These are phyloP conservation scores for Apocrypta bakeri DNA, from an alignment of 1,140 invertebrate species.

Conservation along the genomic window DNA sequence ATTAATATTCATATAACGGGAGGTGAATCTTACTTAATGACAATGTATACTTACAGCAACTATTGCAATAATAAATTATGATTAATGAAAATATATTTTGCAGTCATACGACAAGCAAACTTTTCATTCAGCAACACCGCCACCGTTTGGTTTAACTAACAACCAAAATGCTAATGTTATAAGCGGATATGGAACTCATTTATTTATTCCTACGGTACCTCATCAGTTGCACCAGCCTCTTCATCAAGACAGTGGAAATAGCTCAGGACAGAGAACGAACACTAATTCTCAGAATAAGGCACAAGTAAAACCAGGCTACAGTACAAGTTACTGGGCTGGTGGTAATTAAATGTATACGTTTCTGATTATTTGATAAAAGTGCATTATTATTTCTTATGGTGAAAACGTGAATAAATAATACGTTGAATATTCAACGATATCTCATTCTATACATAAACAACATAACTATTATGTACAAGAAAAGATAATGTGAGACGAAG, in stretches of 20 bases:
- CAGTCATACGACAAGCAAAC: constrained; percentile 90
- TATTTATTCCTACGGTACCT: constrained; percentile 83
- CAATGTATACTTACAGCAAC: neutral
- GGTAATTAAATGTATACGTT: constrained; percentile 72
- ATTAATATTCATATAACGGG: neutral
- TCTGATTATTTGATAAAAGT: constrained; percentile 36
- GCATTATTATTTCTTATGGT: constrained; percentile 45
- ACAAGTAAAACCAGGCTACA: constrained; percentile 80
- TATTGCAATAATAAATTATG: neutral
- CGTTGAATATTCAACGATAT: constrained; percentile 40
- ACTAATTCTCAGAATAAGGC: constrained; percentile 81
- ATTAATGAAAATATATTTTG: constrained; percentile 57
- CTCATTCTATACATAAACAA: constrained; percentile 40
- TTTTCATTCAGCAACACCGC: constrained; percentile 88
- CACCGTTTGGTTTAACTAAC: constrained; percentile 84
- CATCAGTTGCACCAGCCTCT: constrained; percentile 87
- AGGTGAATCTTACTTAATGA: neutral
- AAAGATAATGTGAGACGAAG: constrained; percentile 37
- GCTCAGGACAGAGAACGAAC: constrained; percentile 80
- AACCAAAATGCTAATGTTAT: constrained; percentile 84
- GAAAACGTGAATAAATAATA: constrained; percentile 41
- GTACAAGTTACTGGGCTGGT: constrained; percentile 78
- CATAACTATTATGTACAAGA: constrained; percentile 41
- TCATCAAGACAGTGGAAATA: constrained; percentile 82
- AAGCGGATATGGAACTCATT: constrained; percentile 78